Percentiles rank a stretch among this genome's conserved stretches.
Conservation (phyloP, 2,797 vertebrate species). For the Anguilla anguilla region DNA sequence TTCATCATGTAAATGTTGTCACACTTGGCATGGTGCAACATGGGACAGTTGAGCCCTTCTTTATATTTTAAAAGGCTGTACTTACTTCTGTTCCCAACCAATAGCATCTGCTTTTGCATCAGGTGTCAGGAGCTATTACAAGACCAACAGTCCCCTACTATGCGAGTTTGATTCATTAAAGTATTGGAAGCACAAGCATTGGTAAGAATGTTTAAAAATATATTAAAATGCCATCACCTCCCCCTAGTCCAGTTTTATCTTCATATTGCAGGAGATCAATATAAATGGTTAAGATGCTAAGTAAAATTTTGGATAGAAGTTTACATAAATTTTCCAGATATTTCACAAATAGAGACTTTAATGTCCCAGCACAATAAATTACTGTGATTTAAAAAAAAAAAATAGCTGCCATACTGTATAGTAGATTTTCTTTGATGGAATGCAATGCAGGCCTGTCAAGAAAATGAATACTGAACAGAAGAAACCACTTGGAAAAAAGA, state of each 20-base stretch:
- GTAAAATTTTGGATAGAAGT: background rate
- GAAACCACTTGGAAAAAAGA: background rate
- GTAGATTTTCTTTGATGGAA: background rate
- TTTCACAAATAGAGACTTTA: background rate
- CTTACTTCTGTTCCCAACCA: background rate
- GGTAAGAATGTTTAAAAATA: background rate
- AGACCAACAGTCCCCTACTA: background rate
- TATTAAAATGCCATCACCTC: background rate
- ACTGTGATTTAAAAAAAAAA: background rate
- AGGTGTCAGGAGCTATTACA: background rate
- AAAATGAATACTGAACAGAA: background rate
- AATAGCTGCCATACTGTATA: background rate
- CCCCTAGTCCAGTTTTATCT: background rate
- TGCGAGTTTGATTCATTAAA: background rate
- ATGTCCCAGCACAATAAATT: background rate
- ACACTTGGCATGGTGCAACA: background rate
- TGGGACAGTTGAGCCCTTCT: background rate
- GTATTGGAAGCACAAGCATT: background rate
- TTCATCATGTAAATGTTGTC: background rate
- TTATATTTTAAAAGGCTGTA: background rate
- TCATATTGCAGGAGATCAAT: background rate
- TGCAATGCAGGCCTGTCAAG: background rate
- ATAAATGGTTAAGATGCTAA: background rate
- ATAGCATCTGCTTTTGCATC: background rate
- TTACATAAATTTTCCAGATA: constrained; percentile 1